Evolutionary conservation across 2,113 vertebrate species (phyloP).

Genomic region (Poeciliopsis occidentalis): DNA sequence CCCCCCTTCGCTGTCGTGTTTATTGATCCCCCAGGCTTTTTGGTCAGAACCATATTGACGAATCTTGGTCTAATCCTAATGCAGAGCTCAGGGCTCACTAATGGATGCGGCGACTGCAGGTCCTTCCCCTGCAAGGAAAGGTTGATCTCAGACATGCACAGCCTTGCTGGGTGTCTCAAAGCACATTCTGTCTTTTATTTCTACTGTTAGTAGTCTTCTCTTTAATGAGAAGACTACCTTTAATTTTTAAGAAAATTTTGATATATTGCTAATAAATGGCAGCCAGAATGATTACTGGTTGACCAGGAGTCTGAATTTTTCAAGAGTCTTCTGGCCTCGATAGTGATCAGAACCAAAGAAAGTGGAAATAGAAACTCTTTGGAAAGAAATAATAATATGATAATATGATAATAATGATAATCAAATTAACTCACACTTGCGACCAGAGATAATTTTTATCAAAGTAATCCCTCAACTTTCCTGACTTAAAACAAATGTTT

Average conservation of each 20-base stretch:
- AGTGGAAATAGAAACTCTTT: too few species aligned
- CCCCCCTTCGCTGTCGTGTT: slow-evolving; percentile 20
- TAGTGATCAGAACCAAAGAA: background rate
- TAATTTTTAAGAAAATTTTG: too few species aligned
- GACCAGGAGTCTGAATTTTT: background rate
- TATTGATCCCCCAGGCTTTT: slow-evolving; percentile 54
- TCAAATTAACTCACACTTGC: too few species aligned
- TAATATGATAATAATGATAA: too few species aligned
- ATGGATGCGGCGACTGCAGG: slow-evolving; percentile 11
- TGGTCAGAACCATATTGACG: slow-evolving; percentile 24
- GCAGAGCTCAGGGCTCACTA: slow-evolving; percentile 27
- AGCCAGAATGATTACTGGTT: background rate
- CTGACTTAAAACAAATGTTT: too few species aligned
- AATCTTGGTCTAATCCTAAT: slow-evolving; percentile 13
- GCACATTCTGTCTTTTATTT: background rate
- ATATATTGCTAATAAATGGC: too few species aligned
- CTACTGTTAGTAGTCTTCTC: background rate
- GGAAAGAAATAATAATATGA: too few species aligned
- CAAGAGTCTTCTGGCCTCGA: background rate
- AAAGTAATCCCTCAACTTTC: too few species aligned
- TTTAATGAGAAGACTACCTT: too few species aligned
- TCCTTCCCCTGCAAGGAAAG: background rate
- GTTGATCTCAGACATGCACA: slow-evolving; percentile 14
- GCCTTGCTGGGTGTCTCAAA: background rate
- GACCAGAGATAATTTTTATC: too few species aligned